These are phyloP conservation scores for Xestoiulus laeticollis DNA, from an alignment of 2,888 invertebrate species.

Conservation along the genomic window DNA sequence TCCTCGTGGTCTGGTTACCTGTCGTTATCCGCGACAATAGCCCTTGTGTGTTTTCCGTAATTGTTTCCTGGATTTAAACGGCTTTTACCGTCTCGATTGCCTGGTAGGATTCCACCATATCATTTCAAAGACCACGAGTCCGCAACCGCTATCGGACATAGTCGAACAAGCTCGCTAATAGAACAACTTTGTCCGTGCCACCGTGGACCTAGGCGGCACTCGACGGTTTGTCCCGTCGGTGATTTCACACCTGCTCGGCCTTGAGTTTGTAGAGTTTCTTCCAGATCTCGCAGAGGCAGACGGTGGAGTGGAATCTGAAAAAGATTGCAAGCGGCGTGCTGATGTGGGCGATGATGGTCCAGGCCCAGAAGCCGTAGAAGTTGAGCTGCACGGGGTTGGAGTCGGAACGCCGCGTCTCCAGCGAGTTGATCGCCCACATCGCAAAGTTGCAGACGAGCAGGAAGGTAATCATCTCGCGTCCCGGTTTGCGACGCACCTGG, in stretches of 20 bases:
- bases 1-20: too few species aligned
- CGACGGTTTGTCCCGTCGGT: too few species aligned
- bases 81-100: not conserved
- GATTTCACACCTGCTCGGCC: conserved; percentile 49
- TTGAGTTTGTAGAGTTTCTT: conserved; percentile 84
- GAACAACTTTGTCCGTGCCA: too few species aligned
- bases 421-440: conserved; percentile 60
- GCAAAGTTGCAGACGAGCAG: conserved; percentile 63
- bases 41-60: too few species aligned
- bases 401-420: conserved; percentile 60
- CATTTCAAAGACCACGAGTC: not conserved
- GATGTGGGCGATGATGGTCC: conserved; percentile 96
- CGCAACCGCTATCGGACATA: not conserved
- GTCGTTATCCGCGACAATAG: too few species aligned
- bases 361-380: conserved; percentile 90
- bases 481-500: conserved; percentile 61
- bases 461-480: conserved; percentile 64
- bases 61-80: too few species aligned
- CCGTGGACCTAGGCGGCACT: too few species aligned
- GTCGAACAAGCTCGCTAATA: too few species aligned
- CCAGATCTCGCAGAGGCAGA: conserved; percentile 96
- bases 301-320: conserved; percentile 94
- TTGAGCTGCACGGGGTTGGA: conserved; percentile 61
- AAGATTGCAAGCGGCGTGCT: conserved; percentile 94
- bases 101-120: not conserved